Evolutionary conservation across 2,888 invertebrate genomes (phyloP).

Genomic region (Brassicogethes aeneus): DNA sequence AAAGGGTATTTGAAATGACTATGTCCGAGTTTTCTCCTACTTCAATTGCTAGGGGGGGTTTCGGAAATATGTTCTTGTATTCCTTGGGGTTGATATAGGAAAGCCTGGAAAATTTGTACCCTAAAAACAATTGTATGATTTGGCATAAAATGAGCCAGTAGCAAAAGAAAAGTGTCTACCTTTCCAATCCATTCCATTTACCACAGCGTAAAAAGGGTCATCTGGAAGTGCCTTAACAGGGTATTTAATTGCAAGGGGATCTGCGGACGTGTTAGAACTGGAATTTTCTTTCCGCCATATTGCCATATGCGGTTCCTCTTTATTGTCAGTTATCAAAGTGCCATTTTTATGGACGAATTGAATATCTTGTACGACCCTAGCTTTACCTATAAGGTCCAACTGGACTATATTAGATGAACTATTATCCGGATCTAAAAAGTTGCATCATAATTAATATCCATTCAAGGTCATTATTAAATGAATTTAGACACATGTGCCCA

Average conservation of each 20-base stretch:
- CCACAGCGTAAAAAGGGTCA: conserved; percentile 24
- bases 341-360: too few relatives aligned
- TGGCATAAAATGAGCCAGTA: conserved; percentile 3
- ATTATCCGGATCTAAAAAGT: too few relatives aligned
- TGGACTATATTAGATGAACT: too few relatives aligned
- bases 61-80: conserved; percentile 20
- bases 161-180: conserved; percentile 20
- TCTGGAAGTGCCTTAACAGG: conserved; percentile 12
- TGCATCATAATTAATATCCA: too few relatives aligned
- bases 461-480: too few relatives aligned
- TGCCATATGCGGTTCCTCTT: conserved; percentile 20
- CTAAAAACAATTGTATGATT: conserved; percentile 15
- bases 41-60: conserved; percentile 35
- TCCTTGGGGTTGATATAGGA: conserved; percentile 21
- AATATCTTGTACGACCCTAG: too few relatives aligned
- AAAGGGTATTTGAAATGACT: conserved; percentile 19
- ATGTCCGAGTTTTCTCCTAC: conserved; percentile 43
- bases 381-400: too few relatives aligned
- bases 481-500: background rate
- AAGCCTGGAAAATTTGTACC: conserved; percentile 25
- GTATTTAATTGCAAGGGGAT: background rate
- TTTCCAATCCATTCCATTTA: conserved; percentile 28
- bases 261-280: background rate
- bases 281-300: background rate
- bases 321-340: too few relatives aligned